phyloP scores from a whole-genome alignment of 2,113 vertebrate genomes.

The Oophaga pumilio region DNA sequence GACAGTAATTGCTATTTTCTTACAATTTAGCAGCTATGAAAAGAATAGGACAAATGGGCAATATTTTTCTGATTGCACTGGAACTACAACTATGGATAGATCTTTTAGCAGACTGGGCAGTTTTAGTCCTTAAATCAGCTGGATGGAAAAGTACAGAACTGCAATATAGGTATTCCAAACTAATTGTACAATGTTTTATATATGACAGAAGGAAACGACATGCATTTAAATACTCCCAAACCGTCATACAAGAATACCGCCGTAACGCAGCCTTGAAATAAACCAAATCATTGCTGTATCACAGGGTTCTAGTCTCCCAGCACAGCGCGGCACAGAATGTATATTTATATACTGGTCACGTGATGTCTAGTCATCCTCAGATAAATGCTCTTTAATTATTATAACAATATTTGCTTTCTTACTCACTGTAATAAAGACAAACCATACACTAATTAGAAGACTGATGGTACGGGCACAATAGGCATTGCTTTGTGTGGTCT shows the following conservation, averaged over 20 bases:
- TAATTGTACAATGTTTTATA: background rate
- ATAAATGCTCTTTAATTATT: constrained; percentile 58
- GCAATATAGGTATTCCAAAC: background rate
- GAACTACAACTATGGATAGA: too few species aligned
- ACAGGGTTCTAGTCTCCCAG: constrained; percentile 30
- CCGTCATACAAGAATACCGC: background rate
- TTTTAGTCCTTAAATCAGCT: background rate
- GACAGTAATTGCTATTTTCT: too few species aligned
- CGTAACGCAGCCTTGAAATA: background rate
- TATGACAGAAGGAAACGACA: background rate
- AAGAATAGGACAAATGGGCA: too few species aligned
- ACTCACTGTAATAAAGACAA: constrained; percentile 62
- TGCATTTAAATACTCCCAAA: constrained; percentile 1
- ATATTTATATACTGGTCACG: constrained; percentile 58
- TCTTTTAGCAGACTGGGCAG: background rate
- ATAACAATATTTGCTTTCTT: constrained; percentile 59
- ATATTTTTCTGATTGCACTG: too few species aligned
- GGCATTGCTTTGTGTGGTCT: constrained; percentile 66
- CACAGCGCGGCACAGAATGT: constrained; percentile 50
- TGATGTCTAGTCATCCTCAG: constrained; percentile 62
- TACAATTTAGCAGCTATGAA: too few species aligned
- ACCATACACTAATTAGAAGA: constrained; percentile 61
- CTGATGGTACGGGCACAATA: constrained; percentile 63
- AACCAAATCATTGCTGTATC: background rate
- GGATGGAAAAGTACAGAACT: background rate